Conservation (phyloP, 35 echinoderm and acorn worm genomes). For the Apostichopus japonicus region DNA sequence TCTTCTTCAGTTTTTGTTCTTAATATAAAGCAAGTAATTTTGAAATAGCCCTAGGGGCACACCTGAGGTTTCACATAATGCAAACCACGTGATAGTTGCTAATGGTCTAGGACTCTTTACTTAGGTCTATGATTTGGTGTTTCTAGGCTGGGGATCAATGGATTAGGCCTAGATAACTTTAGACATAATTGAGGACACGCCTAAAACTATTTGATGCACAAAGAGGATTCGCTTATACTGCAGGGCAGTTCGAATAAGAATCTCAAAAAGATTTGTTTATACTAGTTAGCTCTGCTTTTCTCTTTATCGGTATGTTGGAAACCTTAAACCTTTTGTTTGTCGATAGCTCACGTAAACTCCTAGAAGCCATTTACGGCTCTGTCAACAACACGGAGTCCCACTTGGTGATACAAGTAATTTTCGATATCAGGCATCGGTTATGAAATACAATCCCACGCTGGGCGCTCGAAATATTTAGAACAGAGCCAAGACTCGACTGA, state of each 20-base stretch:
- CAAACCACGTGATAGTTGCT: no score
- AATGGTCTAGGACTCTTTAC: no score
- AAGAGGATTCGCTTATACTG: no score
- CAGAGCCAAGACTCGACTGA: background rate
- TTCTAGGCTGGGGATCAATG: no score
- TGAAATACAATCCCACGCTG: constrained; percentile 20
- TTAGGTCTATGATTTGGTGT: no score
- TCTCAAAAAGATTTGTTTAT: background rate
- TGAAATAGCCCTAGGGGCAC: no score
- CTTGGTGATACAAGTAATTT: constrained; percentile 39
- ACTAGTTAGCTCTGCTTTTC: background rate
- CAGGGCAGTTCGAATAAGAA: background rate
- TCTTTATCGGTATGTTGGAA: background rate
- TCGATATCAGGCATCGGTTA: constrained; percentile 16
- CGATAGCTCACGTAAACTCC: background rate
- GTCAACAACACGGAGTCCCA: constrained; percentile 27
- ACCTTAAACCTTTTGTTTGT: constrained; percentile 21
- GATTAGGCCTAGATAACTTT: no score
- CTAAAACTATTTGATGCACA: no score
- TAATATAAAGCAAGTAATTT: no score
- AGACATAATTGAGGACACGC: no score
- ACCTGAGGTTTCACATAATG: no score
- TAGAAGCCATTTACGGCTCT: constrained; percentile 32
- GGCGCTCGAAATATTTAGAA: background rate
- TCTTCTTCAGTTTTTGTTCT: no score